Evolutionary conservation across 2,113 vertebrate species (phyloP).

Genomic region (Apteryx mantelli): DNA sequence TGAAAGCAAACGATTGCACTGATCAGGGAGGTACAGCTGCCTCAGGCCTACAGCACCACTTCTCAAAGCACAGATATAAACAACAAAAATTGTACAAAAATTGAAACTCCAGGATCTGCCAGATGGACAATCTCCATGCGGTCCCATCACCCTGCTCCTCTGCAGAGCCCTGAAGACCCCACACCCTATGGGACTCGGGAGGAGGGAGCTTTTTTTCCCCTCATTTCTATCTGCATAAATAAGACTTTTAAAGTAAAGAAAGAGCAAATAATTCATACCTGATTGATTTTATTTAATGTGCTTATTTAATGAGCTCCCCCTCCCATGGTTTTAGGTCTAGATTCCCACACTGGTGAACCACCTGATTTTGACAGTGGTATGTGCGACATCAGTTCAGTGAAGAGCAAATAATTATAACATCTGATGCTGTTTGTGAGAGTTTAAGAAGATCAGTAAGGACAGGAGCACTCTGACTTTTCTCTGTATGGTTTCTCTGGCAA

Average conservation of each 20-base stretch:
- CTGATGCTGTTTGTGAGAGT: conserved; percentile 2
- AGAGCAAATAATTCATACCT: background rate
- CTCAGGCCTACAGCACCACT: background rate
- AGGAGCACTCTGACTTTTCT: conserved; percentile 35
- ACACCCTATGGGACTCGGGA: background rate
- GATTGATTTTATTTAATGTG: background rate
- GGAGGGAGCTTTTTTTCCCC: background rate
- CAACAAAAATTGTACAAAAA: background rate
- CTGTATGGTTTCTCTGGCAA: conserved; percentile 67
- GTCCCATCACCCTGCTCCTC: background rate
- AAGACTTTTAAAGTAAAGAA: background rate
- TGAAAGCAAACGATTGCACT: background rate
- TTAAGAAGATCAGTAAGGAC: conserved; percentile 53
- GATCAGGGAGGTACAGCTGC: background rate
- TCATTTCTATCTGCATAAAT: background rate
- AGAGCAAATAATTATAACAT: conserved; percentile 40
- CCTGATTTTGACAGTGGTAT: conserved; percentile 1
- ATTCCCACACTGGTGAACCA: background rate
- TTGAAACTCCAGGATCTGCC: background rate
- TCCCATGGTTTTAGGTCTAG: background rate
- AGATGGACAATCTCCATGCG: background rate
- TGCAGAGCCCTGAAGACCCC: background rate
- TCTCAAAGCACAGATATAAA: background rate
- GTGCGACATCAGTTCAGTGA: conserved; percentile 6
- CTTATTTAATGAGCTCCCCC: background rate